A percentile compares a stretch with the other conserved stretches of the same genome.
Evolutionary conservation across 2,113 vertebrate species (phyloP).

Genomic region (Coregonus clupeaformis): DNA sequence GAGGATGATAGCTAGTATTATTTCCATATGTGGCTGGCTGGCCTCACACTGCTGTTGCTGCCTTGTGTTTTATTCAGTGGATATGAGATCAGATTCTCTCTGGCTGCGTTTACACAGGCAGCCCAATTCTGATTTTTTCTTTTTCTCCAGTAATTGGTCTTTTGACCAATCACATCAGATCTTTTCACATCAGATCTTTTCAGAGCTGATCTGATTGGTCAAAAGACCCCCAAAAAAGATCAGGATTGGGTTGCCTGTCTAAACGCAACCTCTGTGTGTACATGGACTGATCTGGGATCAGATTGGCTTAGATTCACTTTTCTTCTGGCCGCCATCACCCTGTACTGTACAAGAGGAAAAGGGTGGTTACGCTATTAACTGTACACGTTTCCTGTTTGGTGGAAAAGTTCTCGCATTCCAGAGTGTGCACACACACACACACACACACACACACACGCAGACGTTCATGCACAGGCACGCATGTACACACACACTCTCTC

Average conservation of each 20-base stretch:
- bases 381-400: conserved; percentile 68
- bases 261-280: too few species aligned
- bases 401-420: conserved; percentile 54
- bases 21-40: neutral
- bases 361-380: conserved; percentile 62
- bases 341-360: conserved; percentile 46
- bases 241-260: too few species aligned
- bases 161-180: too few species aligned
- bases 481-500: conserved; percentile 31
- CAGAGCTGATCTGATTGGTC: too few species aligned
- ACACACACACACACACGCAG: conserved; percentile 50
- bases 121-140: too few species aligned
- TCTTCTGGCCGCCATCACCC: conserved; percentile 28
- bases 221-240: too few species aligned
- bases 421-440: conserved; percentile 61
- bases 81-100: too few species aligned
- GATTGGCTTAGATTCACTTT: conserved; percentile 24
- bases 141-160: too few species aligned
- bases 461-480: conserved; percentile 29
- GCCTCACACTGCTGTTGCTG: neutral
- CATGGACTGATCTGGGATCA: conserved; percentile 4
- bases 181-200: too few species aligned
- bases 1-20: neutral
- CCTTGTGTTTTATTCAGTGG: conserved; percentile 13
- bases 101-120: too few species aligned